A percentile compares a stretch with the other conserved stretches of the same genome.
phyloP scores from a whole-genome alignment of 1,140 invertebrate species.

The Penaeus indicus region DNA sequence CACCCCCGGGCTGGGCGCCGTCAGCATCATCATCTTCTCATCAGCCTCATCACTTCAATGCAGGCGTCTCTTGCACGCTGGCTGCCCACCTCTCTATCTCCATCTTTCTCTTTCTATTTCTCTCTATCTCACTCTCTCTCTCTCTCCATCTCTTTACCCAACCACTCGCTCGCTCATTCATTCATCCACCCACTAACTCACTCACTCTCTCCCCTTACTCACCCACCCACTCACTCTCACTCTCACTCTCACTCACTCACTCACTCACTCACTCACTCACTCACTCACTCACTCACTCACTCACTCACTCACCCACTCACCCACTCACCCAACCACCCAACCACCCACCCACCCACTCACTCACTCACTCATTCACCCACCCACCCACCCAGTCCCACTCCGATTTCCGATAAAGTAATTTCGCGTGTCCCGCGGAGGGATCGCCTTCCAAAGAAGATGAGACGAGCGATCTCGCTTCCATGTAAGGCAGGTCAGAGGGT shows the following conservation, averaged over 20 bases:
- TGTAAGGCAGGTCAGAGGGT: too few species aligned
- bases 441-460: too few species aligned
- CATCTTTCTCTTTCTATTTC: background rate
- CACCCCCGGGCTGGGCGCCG: too few species aligned
- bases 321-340: background rate
- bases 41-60: background rate
- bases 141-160: too few species aligned
- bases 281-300: background rate
- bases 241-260: background rate
- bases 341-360: background rate
- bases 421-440: too few species aligned
- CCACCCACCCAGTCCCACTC: background rate
- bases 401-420: too few species aligned
- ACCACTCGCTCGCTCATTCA: background rate
- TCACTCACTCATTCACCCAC: background rate
- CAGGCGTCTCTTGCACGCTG: too few species aligned
- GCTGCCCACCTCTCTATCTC: background rate
- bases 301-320: too few species aligned
- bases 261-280: background rate
- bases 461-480: too few species aligned
- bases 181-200: background rate
- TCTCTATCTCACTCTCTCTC: background rate
- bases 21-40: background rate
- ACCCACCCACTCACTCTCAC: background rate
- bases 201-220: background rate